phyloP scores from a whole-genome alignment of 2,888 invertebrate genomes.

The Aromia moschata region DNA sequence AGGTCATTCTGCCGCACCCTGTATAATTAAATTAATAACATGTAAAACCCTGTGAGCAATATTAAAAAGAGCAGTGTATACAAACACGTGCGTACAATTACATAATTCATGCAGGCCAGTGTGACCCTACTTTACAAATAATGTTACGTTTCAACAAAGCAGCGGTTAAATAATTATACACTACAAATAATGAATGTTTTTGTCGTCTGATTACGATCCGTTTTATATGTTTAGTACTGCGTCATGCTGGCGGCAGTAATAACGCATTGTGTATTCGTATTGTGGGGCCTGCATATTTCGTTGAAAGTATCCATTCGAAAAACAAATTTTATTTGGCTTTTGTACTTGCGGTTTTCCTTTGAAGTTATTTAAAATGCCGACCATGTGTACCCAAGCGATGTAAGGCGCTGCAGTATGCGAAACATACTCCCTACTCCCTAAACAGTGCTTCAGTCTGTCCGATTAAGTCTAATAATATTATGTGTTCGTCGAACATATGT shows the following conservation, averaged over 20 bases:
- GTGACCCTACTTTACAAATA: no score
- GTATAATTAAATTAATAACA: no score
- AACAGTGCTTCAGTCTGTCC: not conserved
- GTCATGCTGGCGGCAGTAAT: not conserved
- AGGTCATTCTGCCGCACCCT: no score
- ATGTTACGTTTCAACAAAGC: no score
- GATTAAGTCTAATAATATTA: not conserved
- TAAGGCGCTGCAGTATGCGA: not conserved
- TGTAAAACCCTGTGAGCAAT: no score
- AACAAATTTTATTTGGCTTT: not conserved
- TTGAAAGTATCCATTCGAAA: not conserved
- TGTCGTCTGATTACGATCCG: not conserved
- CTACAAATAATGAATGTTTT: not conserved
- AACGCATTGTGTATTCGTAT: not conserved
- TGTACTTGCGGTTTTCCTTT: slow-evolving; percentile 1
- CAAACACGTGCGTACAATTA: no score
- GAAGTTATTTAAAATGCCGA: slow-evolving; percentile 1
- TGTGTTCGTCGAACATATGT: not conserved
- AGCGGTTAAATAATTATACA: no score
- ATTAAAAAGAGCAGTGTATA: no score
- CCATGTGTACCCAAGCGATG: not conserved
- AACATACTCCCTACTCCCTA: not conserved
- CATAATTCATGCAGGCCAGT: no score
- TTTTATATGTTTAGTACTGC: not conserved
- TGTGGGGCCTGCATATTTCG: not conserved